Base-by-base conservation (phyloP, 2,113 vertebrate species). In the Atlantisia rogersi region DNA sequence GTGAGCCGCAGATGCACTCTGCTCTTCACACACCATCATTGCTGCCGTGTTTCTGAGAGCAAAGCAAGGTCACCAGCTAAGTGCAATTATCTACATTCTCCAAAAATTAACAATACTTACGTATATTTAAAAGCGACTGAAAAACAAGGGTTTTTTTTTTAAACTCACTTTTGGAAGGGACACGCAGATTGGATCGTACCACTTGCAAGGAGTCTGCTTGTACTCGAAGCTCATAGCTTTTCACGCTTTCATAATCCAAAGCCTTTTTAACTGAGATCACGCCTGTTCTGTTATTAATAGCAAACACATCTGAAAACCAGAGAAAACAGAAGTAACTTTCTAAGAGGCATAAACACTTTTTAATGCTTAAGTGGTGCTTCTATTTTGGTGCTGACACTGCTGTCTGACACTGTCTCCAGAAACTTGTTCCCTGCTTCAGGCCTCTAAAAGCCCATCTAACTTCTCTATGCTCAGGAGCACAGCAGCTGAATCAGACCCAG, bases 131-230 rank as follows among this genome's bases (percentile, higher is more conserved):
- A 39, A 52, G 19, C 53, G 6, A 18, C 5, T 31, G 10, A 3
- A 37, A 37, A 69, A 17, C 4, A 29, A 37, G n/a, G 26, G 8
- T 17, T 82, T 46, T 46, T 44, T 44, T 46, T 46, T 59, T 4
- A 8, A 58, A 92, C 98, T 99, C 98, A 99, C 99, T 98, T 98
- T 99, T 99, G 70, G 99, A 99, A 87, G 98, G 98, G 76, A 98
- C 99, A 3, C 98, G 97, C 63, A 99, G 97, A 95, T 99, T 99
- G 96, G 98, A 98, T 78, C 98, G 97, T 42, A 99, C 98, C 53
- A 99, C 97, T 46, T 98, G 25, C 84, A 99, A 95, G 7, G 99
- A 99, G 94, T 99, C 99, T 5, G 99, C 99, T 96, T 99, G 99
- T 60, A 99, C 98, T 42, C 98, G 97, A 28, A 99, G 98, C 90